phyloP scores from a whole-genome alignment of 2,797 vertebrate genomes.

The Enteromius paludinosus region DNA sequence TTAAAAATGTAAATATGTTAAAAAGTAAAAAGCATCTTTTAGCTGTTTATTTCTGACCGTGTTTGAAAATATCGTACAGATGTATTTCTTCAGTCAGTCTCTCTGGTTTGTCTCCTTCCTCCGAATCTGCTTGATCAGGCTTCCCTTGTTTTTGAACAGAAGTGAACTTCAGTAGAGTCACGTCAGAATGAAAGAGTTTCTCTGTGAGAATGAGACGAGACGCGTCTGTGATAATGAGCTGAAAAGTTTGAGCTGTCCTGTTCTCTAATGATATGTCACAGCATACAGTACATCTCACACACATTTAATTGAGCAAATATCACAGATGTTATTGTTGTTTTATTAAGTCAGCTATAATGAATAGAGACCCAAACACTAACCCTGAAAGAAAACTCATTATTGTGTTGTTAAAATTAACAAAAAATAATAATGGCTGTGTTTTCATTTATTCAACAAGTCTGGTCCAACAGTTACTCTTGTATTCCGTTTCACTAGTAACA shows the following conservation, averaged over 20 bases:
- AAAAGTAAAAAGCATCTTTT: background rate
- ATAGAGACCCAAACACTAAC: background rate
- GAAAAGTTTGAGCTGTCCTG: slow-evolving; percentile 63
- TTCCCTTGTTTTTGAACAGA: background rate
- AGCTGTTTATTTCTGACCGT: background rate
- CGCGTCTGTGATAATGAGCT: slow-evolving; percentile 63
- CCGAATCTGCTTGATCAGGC: background rate
- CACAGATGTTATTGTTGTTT: background rate
- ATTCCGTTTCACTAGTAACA: background rate
- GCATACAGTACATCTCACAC: background rate
- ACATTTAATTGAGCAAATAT: background rate
- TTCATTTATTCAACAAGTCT: background rate
- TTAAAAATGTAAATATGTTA: background rate
- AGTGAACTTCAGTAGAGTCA: background rate
- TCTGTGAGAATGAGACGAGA: slow-evolving; percentile 8
- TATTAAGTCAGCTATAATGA: background rate
- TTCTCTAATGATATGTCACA: slow-evolving; percentile 69
- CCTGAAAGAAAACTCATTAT: background rate
- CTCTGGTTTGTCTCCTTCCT: background rate
- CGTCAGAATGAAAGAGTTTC: background rate
- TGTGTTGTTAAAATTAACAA: background rate
- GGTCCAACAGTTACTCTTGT: background rate
- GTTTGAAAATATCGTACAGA: background rate
- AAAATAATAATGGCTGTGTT: background rate
- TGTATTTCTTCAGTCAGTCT: background rate